These are phyloP conservation scores for Tyto alba DNA, from an alignment of 2,113 vertebrate species.

Conservation along the genomic window DNA sequence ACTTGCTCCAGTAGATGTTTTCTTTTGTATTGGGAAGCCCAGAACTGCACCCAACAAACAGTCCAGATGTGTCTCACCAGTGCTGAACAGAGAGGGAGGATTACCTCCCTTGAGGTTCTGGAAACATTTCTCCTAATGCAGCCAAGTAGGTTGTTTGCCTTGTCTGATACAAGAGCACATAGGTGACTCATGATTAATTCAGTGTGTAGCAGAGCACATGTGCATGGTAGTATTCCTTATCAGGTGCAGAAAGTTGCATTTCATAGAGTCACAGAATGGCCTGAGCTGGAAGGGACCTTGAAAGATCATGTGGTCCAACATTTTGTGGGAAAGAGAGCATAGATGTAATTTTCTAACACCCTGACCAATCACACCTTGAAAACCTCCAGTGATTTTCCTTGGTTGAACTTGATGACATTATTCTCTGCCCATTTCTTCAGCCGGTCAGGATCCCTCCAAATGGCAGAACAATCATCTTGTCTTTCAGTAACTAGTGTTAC, in stretches of 20 bases:
- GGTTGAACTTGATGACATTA: neutral
- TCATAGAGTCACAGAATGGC: neutral
- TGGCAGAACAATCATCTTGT: neutral
- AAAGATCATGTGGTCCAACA: neutral
- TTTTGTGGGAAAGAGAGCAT: neutral
- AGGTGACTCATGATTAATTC: neutral
- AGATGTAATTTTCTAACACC: neutral
- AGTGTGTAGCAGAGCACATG: neutral
- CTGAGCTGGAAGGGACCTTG: neutral
- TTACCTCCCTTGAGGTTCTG: neutral
- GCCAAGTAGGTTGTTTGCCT: neutral
- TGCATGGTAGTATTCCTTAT: neutral
- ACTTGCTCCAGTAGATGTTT: neutral
- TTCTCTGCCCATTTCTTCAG: neutral
- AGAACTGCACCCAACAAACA: neutral
- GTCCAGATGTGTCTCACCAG: neutral
- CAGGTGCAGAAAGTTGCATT: neutral
- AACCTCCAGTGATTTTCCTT: neutral
- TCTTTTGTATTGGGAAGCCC: neutral
- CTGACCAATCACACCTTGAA: neutral
- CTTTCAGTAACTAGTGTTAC: neutral
- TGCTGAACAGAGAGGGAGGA: neutral
- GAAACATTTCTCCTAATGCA: neutral
- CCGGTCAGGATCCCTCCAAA: neutral
- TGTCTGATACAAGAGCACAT: neutral